Conservation (phyloP, 1,140 invertebrate species). For the Campodea augens region DNA sequence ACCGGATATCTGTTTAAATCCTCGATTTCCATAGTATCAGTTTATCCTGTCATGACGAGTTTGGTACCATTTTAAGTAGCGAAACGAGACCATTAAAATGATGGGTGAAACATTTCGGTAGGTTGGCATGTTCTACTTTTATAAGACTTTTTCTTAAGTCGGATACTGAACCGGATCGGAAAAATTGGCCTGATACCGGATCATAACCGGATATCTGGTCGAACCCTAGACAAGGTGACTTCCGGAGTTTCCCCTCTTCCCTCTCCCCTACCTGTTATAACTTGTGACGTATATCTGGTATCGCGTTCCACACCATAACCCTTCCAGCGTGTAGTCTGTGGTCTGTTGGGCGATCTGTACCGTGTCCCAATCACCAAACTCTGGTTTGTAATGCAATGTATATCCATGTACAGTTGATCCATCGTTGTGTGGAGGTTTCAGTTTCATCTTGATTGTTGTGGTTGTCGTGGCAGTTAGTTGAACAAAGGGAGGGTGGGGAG, state of each 20-base stretch:
- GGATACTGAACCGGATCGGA: too few relatives aligned
- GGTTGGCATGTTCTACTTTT: too few relatives aligned
- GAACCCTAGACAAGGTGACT: too few relatives aligned
- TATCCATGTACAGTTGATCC: slow-evolving; percentile 61
- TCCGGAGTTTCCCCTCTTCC: too few relatives aligned
- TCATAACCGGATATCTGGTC: too few relatives aligned
- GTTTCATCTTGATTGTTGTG: slow-evolving; percentile 55
- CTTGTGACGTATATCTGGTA: slow-evolving; percentile 81
- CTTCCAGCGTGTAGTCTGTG: slow-evolving; percentile 67
- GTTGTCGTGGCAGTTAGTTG: slow-evolving; percentile 62
- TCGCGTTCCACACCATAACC: slow-evolving; percentile 70
- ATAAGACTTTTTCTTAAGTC: slow-evolving; percentile 5
- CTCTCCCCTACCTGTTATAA: slow-evolving; percentile 70
- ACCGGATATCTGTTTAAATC: too few relatives aligned
- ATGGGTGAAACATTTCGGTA: too few relatives aligned
- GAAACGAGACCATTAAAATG: too few relatives aligned
- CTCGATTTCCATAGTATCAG: too few relatives aligned
- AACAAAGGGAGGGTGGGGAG: slow-evolving; percentile 62
- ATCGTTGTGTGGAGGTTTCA: slow-evolving; percentile 52
- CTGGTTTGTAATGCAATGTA: slow-evolving; percentile 79
- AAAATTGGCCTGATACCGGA: too few relatives aligned
- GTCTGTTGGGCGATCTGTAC: slow-evolving; percentile 50
- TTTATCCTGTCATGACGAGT: too few relatives aligned
- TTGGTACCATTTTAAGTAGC: too few relatives aligned
- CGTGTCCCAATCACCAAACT: slow-evolving; percentile 82